Base-by-base conservation (phyloP, 2,888 invertebrate genomes). In the Notocelia uddmanniana region DNA sequence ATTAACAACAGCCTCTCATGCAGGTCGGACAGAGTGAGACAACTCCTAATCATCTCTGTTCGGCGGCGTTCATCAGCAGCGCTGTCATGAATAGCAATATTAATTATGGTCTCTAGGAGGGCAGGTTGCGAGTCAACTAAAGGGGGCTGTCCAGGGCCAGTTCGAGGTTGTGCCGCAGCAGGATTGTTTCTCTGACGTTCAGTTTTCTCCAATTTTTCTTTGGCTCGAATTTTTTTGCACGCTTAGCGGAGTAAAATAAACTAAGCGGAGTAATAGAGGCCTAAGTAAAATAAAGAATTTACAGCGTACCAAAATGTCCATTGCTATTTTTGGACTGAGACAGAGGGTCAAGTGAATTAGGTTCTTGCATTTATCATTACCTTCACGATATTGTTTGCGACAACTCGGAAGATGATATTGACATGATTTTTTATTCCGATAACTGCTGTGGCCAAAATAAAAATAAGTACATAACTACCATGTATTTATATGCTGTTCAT, bases 1-100 rank as follows among this genome's bases (percentile, higher is more conserved):
- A 73, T 73, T 60, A 69, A 72, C 71, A 73, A 73, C 74, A 77
- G 75, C 71, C 41, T n/a, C n/a, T 41, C 41, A 41, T 41, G 41
- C 41, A 41, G 41, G 41, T 41, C 41, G 11, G 41, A 70, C 62
- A 76, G 74, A 69, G 76, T 76, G 68, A 66, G 74, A 74, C 75
- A 75, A 73, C 75, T 74, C 73, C 77, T 74, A 68, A 77, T 74
- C 68, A 73, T 73, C 73, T 77, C 77, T 70, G 71, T 75, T 69
- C 74, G 74, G 66, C 76, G 76, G 67, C 75, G 75, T 68, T 76
- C 76, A 74, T 77, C 77, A 74, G 75, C 76, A 67, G 77, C 74
- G 70, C 73, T 68, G 70, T 73, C 75, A 74, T 66, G 69, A 70
- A 75, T 71, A 63, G 74, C 73, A 71, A 74, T 70, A 63, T 75